phyloP scores from a whole-genome alignment of 2,888 invertebrate species.

The Linnaemya tessellans region DNA sequence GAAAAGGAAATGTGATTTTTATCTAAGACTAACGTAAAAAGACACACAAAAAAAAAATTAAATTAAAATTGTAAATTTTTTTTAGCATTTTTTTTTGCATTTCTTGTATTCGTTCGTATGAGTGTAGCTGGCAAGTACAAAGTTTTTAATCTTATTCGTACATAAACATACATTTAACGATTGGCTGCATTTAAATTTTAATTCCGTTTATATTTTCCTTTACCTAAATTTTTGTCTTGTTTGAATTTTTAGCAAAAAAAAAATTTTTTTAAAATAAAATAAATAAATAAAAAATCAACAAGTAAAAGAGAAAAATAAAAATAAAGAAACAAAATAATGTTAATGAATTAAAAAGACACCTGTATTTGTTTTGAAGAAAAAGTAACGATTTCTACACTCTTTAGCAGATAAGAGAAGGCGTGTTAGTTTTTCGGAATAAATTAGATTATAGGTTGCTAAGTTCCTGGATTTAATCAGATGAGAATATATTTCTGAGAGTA shows the following conservation, averaged over 20 bases:
- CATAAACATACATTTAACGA: background rate
- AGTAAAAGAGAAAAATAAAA: background rate
- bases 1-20: constrained; percentile 52
- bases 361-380: constrained; percentile 55
- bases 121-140: constrained; percentile 7
- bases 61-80: constrained; percentile 51
- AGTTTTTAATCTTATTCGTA: background rate
- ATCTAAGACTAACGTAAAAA: constrained; percentile 5
- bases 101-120: constrained; percentile 4
- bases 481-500: too few species aligned
- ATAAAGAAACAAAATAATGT: constrained; percentile 3
- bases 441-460: too few species aligned
- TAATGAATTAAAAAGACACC: constrained; percentile 41
- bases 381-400: background rate
- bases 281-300: background rate
- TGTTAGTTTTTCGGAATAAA: background rate
- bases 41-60: background rate
- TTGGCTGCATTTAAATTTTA: constrained; percentile 17
- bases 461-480: too few species aligned
- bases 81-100: constrained; percentile 4
- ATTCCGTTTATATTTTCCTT: background rate
- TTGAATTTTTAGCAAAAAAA: constrained; percentile 11
- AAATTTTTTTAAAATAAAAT: background rate
- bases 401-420: background rate
- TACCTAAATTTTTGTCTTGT: constrained; percentile 14